phyloP scores from a whole-genome alignment of 2,888 invertebrate species.

The Trachelus iudaicus region DNA sequence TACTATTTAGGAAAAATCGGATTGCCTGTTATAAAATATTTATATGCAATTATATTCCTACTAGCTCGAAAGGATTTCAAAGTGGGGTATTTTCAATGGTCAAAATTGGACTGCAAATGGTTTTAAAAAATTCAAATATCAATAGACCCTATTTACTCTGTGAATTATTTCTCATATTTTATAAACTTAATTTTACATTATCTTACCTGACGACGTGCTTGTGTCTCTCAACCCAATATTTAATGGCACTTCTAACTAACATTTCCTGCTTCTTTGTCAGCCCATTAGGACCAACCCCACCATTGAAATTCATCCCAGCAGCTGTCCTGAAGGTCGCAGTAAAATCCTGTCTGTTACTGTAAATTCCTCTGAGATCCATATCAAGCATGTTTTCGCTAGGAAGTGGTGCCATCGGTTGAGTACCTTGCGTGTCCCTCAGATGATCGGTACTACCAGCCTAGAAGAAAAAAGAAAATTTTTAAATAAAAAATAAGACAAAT shows the following conservation, averaged over 20 bases:
- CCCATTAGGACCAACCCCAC: slow-evolving; percentile 79
- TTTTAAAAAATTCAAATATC: background rate
- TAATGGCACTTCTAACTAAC: slow-evolving; percentile 86
- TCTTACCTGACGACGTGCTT: slow-evolving; percentile 87
- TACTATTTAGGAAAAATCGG: no score
- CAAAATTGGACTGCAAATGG: background rate
- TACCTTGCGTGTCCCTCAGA: slow-evolving; percentile 43
- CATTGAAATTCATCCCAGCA: slow-evolving; percentile 63
- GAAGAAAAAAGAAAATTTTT: background rate
- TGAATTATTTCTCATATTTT: background rate
- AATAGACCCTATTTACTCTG: background rate
- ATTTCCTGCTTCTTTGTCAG: slow-evolving; percentile 85
- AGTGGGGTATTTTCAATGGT: background rate
- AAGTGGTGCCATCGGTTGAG: slow-evolving; percentile 34
- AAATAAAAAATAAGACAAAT: background rate
- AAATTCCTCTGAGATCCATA: slow-evolving; percentile 79
- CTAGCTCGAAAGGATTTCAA: no score
- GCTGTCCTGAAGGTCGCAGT: slow-evolving; percentile 77
- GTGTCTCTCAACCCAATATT: slow-evolving; percentile 90
- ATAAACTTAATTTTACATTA: background rate
- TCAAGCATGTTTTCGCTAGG: slow-evolving; percentile 64
- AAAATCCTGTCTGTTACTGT: slow-evolving; percentile 82
- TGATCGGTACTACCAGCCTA: slow-evolving; percentile 59
- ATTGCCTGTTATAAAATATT: no score
- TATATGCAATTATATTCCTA: no score